phyloP scores from a whole-genome alignment of 1,140 invertebrate species.

The Drepana arcuata region DNA sequence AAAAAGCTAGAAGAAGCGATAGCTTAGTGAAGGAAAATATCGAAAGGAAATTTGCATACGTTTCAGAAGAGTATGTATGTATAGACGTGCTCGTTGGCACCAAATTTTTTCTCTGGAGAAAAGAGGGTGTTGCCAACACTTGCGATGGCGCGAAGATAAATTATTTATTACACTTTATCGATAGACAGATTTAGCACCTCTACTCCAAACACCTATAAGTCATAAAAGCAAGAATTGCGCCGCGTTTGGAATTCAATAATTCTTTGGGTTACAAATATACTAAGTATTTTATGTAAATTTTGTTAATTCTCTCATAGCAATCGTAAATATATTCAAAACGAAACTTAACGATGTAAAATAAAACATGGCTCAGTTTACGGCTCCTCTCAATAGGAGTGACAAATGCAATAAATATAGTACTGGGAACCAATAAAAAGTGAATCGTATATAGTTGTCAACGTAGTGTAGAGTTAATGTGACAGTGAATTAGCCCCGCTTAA shows the following conservation, averaged over 20 bases:
- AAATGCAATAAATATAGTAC: constrained; percentile 48
- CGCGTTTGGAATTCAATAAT: not conserved
- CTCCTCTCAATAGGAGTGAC: constrained; percentile 28
- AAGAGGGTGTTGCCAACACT: not conserved
- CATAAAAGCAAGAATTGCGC: not conserved
- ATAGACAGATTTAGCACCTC: not conserved
- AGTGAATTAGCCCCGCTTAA: constrained; percentile 44
- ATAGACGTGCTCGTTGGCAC: not conserved
- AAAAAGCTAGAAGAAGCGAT: no score
- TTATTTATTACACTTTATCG: not conserved
- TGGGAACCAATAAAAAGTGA: constrained; percentile 44
- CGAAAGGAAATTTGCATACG: no score
- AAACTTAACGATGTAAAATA: constrained; percentile 15
- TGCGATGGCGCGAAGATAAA: not conserved
- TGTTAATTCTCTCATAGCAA: constrained; percentile 7
- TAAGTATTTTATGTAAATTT: no score
- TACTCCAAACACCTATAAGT: not conserved
- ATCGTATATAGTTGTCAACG: constrained; percentile 45
- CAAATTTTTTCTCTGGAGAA: not conserved
- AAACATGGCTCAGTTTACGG: constrained; percentile 39
- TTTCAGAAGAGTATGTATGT: not conserved
- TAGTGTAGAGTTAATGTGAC: constrained; percentile 32
- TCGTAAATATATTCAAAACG: constrained; percentile 12
- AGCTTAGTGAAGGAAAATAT: no score
- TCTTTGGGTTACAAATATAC: constrained; percentile 7